These are phyloP conservation scores for Ceriagrion tenellum DNA, from an alignment of 2,888 invertebrate genomes.

Conservation along the genomic window DNA sequence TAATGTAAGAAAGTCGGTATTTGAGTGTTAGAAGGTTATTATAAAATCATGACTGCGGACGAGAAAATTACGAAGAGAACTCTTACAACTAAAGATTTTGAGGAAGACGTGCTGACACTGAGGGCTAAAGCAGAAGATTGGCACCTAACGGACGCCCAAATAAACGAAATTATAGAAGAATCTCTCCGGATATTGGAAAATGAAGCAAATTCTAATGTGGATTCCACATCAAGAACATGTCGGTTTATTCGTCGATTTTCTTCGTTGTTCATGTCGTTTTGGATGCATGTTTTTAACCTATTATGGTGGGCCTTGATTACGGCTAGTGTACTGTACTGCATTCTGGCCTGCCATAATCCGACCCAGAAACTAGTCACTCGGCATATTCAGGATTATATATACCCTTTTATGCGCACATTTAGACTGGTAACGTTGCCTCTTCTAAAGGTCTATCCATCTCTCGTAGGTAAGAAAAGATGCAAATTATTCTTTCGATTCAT, in stretches of 20 bases:
- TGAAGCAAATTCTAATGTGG: constrained; percentile 72
- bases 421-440: constrained; percentile 88
- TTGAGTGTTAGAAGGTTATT: background rate
- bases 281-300: constrained; percentile 73
- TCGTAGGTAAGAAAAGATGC: constrained; percentile 82
- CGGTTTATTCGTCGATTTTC: constrained; percentile 78
- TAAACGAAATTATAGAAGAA: constrained; percentile 82
- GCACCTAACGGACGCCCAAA: constrained; percentile 83
- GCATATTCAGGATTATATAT: constrained; percentile 89
- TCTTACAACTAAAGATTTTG: constrained; percentile 76
- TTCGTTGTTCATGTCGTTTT: constrained; percentile 72
- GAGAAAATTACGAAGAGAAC: constrained; percentile 7
- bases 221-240: constrained; percentile 72
- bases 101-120: constrained; percentile 81
- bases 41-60: background rate
- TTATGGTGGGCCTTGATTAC: constrained; percentile 74
- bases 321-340: constrained; percentile 77
- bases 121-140: constrained; percentile 81
- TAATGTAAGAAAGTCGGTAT: background rate
- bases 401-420: constrained; percentile 88
- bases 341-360: constrained; percentile 82
- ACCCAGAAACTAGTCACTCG: constrained; percentile 85
- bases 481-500: background rate
- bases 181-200: constrained; percentile 79
- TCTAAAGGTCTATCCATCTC: constrained; percentile 85